phyloP scores from a whole-genome alignment of 1,140 invertebrate genomes.

The Diorhabda elongata region DNA sequence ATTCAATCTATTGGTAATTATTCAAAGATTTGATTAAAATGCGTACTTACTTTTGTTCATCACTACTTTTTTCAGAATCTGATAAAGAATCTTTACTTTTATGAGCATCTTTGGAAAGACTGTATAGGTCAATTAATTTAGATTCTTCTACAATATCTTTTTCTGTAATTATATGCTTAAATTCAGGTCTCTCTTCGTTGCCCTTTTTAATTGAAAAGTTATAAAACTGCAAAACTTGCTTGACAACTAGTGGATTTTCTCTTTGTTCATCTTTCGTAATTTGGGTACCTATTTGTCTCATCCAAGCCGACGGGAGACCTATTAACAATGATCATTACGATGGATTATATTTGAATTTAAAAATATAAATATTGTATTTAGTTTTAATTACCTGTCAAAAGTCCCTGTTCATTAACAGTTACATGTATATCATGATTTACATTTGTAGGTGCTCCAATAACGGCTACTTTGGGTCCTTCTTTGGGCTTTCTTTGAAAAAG shows the following conservation, averaged over 20 bases:
- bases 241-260: conserved; percentile 85
- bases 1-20: conserved; percentile 6
- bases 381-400: conserved; percentile 46
- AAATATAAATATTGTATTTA: background rate
- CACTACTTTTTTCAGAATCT: conserved; percentile 29
- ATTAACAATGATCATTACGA: conserved; percentile 44
- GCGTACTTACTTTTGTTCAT: conserved; percentile 1
- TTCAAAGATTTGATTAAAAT: background rate
- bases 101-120: conserved; percentile 64
- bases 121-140: conserved; percentile 70
- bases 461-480: conserved; percentile 23
- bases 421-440: conserved; percentile 80
- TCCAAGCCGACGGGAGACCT: conserved; percentile 74
- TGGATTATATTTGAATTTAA: background rate
- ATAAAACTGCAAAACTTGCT: conserved; percentile 89
- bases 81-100: conserved; percentile 58
- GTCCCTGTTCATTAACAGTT: conserved; percentile 70
- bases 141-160: conserved; percentile 73
- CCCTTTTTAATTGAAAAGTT: conserved; percentile 80
- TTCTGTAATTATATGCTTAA: conserved; percentile 76
- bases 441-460: conserved; percentile 59
- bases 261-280: conserved; percentile 85
- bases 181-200: conserved; percentile 51
- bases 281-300: conserved; percentile 69
- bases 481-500: conserved; percentile 26